Conservation (phyloP, 2,113 vertebrate species). For the Macrotis lagotis region DNA sequence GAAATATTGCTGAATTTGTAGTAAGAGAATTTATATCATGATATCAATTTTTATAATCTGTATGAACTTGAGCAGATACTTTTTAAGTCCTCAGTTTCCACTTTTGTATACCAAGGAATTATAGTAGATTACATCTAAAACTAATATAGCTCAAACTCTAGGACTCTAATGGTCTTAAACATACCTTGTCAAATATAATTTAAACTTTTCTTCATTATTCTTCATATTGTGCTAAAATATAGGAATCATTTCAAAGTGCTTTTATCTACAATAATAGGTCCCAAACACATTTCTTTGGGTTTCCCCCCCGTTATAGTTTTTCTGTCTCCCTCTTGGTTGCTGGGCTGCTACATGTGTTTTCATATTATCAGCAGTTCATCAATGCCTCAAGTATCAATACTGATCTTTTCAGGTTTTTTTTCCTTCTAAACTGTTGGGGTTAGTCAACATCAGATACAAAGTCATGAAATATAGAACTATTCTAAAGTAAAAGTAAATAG, state of each 20-base stretch:
- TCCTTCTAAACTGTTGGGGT: not conserved
- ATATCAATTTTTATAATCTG: not conserved
- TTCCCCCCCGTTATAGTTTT: not conserved
- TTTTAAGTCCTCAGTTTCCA: not conserved
- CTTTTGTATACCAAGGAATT: not conserved
- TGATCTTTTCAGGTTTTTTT: not conserved
- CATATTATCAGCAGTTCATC: not conserved
- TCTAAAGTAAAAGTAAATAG: not conserved
- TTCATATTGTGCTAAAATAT: not conserved
- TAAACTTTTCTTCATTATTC: not conserved
- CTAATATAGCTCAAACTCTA: not conserved
- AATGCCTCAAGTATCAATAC: not conserved
- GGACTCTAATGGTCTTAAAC: not conserved
- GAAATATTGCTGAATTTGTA: not conserved
- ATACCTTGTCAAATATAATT: not conserved
- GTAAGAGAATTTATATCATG: not conserved
- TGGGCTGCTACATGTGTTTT: not conserved
- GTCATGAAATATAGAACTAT: not conserved
- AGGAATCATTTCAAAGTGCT: not conserved
- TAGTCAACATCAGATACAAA: not conserved
- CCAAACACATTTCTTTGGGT: not conserved
- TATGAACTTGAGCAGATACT: not conserved
- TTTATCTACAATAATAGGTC: not conserved
- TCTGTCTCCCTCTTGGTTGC: not conserved
- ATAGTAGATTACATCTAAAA: not conserved